phyloP scores from a whole-genome alignment of 2,888 invertebrate species.

The Parnassius smintheus region DNA sequence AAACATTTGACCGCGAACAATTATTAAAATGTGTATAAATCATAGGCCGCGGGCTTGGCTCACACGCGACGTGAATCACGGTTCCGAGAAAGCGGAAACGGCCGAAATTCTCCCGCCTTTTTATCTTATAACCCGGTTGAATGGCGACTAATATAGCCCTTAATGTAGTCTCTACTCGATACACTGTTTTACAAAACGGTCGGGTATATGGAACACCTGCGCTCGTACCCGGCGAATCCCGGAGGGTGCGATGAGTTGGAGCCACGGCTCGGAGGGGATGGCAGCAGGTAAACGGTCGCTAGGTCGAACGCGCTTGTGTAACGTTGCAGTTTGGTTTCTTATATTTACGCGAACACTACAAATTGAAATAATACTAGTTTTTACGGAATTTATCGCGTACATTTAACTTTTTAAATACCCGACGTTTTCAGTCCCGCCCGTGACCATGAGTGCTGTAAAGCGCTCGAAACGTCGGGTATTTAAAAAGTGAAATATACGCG shows the following conservation, averaged over 20 bases:
- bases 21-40: slow-evolving; percentile 60
- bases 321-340: slow-evolving; percentile 18
- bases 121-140: slow-evolving; percentile 60
- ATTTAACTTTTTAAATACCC: too few species aligned
- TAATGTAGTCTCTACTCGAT: neutral
- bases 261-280: slow-evolving; percentile 32
- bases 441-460: too few species aligned
- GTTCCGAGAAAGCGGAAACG: slow-evolving; percentile 78
- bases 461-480: too few species aligned
- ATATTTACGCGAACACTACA: too few species aligned
- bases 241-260: slow-evolving; percentile 57
- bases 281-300: slow-evolving; percentile 69
- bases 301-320: slow-evolving; percentile 28
- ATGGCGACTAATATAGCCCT: slow-evolving; percentile 26
- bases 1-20: slow-evolving; percentile 34
- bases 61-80: slow-evolving; percentile 74
- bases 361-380: too few species aligned
- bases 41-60: slow-evolving; percentile 50
- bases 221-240: slow-evolving; percentile 71
- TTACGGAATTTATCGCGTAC: too few species aligned
- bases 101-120: slow-evolving; percentile 66
- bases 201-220: slow-evolving; percentile 57
- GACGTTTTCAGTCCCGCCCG: too few species aligned
- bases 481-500: too few species aligned
- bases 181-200: slow-evolving; percentile 14